A percentile compares a stretch with the other conserved stretches of the same genome.
phyloP scores from a whole-genome alignment of 2,113 vertebrate genomes.

The Choloepus hoffmanni region DNA sequence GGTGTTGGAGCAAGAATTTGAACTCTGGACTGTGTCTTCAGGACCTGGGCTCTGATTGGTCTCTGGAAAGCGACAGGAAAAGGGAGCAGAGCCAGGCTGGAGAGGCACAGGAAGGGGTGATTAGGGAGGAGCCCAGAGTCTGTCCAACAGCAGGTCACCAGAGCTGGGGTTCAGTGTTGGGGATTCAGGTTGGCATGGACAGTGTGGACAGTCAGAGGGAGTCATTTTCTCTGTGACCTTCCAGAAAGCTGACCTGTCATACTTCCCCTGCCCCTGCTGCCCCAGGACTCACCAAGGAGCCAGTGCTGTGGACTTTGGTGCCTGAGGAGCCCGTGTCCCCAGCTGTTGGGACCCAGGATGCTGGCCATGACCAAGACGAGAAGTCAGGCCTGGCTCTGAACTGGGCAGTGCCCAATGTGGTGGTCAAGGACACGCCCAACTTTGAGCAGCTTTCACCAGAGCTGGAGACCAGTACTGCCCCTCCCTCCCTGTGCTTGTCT shows the following conservation, averaged over 20 bases:
- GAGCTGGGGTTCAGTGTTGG: accelerated
- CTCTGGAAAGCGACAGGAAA: accelerated
- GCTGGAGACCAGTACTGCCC: conserved; percentile 72
- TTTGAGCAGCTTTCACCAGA: conserved; percentile 50
- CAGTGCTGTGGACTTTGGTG: neutral
- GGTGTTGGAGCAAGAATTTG: neutral
- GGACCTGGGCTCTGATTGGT: neutral
- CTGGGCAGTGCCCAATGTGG: conserved; percentile 17
- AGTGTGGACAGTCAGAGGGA: neutral
- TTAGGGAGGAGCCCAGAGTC: accelerated
- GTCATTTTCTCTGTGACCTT: no score
- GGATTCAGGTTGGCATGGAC: no score
- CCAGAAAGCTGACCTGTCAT: neutral
- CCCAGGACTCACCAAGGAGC: conserved; percentile 72
- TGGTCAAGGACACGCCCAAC: neutral
- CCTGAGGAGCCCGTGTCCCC: neutral
- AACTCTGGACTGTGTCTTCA: neutral
- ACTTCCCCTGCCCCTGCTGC: no score
- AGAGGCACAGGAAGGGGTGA: accelerated
- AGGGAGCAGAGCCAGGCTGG: accelerated
- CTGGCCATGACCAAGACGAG: accelerated
- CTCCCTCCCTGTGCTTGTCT: accelerated
- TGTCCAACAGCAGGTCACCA: accelerated
- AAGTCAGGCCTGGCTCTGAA: accelerated
- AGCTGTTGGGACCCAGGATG: accelerated